phyloP scores from a whole-genome alignment of 2,797 vertebrate species.

The Malurus leucopterus region DNA sequence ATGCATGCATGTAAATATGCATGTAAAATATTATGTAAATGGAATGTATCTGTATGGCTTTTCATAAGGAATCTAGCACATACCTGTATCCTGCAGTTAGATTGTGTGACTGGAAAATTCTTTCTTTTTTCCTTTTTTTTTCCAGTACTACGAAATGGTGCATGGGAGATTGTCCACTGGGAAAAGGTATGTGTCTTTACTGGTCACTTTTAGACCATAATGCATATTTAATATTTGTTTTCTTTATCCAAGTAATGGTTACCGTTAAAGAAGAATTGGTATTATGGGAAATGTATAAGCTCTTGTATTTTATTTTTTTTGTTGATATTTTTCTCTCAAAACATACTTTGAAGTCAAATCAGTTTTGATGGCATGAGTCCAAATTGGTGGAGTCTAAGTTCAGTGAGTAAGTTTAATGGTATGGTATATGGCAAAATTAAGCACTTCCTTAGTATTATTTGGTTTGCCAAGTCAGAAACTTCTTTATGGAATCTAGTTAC shows the following conservation, averaged over 20 bases:
- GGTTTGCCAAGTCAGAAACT: neutral
- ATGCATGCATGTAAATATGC: no score
- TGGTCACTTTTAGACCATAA: neutral
- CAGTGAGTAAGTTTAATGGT: neutral
- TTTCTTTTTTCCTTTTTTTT: neutral
- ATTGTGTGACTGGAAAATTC: neutral
- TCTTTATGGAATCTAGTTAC: neutral
- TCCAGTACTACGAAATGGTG: slow-evolving; percentile 91
- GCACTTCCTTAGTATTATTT: neutral
- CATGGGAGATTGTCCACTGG: slow-evolving; percentile 99
- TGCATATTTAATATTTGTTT: neutral
- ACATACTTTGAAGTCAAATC: neutral
- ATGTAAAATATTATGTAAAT: neutral
- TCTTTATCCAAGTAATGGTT: neutral
- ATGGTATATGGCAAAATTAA: neutral
- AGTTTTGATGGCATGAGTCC: neutral
- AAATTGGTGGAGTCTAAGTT: neutral
- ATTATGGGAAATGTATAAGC: neutral
- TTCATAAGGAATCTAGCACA: neutral
- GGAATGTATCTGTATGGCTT: neutral
- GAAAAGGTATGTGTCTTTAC: slow-evolving; percentile 88
- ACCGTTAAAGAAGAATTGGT: neutral
- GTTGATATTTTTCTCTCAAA: neutral
- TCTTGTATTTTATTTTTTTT: neutral
- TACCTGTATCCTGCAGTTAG: neutral